phyloP scores from a whole-genome alignment of 2,113 vertebrate species.

The Ciconia maguari region DNA sequence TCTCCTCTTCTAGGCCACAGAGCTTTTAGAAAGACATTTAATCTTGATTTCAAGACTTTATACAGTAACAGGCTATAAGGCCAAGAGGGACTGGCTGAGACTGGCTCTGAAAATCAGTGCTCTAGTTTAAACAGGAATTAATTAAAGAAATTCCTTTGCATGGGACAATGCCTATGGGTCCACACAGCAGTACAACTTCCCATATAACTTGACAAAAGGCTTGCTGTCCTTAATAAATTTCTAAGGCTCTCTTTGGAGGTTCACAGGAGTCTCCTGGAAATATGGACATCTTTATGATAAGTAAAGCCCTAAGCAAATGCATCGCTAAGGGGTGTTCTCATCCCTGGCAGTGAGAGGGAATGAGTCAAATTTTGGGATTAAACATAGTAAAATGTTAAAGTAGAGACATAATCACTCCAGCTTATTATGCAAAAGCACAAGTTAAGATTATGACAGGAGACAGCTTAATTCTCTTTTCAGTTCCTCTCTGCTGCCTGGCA shows the following conservation, averaged over 20 bases:
- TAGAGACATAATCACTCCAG: not conserved
- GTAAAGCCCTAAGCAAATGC: not conserved
- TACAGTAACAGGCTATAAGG: not conserved
- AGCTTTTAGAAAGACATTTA: not conserved
- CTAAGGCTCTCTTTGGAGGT: not conserved
- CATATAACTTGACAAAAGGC: not conserved
- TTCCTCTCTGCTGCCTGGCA: not conserved
- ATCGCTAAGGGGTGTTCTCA: not conserved
- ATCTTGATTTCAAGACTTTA: not conserved
- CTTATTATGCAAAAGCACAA: not conserved
- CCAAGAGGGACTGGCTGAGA: not conserved
- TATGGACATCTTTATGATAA: not conserved
- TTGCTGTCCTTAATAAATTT: not conserved
- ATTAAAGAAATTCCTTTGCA: not conserved
- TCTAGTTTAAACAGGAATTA: not conserved
- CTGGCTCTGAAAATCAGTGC: not conserved
- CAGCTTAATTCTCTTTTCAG: not conserved
- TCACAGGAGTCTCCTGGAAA: not conserved
- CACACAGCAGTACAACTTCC: not conserved
- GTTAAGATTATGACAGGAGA: not conserved
- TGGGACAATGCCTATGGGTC: not conserved
- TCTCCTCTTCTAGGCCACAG: not conserved
- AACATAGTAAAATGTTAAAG: not conserved
- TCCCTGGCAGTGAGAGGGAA: not conserved
- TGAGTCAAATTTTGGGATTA: not conserved